Conservation (phyloP, 2,888 invertebrate species). For the Teleiodes luculella region DNA sequence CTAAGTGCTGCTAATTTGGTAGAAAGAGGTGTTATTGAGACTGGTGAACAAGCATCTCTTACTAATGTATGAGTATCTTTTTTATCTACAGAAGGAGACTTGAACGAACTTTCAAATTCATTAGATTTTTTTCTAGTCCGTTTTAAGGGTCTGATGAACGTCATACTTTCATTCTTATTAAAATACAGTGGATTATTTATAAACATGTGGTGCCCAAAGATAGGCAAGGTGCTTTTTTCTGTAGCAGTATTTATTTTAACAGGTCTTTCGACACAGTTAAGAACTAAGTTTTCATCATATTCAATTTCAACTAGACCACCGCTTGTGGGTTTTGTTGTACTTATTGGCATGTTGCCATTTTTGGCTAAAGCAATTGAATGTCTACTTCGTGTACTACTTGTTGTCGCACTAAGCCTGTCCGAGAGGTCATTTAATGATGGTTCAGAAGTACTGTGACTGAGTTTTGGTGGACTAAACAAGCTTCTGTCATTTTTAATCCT, state of each 20-base stretch:
- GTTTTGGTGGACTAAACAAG: constrained; percentile 40
- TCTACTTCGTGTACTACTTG: constrained; percentile 39
- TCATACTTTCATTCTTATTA: constrained; percentile 55
- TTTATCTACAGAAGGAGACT: constrained; percentile 68
- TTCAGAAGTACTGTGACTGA: constrained; percentile 65
- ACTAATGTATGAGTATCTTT: constrained; percentile 60
- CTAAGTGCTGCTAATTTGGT: constrained; percentile 77
- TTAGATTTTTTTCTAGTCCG: constrained; percentile 68
- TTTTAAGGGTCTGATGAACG: constrained; percentile 62
- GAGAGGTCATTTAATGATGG: constrained; percentile 63
- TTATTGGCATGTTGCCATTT: constrained; percentile 39
- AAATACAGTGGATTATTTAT: constrained; percentile 74
- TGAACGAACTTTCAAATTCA: constrained; percentile 69
- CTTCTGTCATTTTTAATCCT: constrained; percentile 53
- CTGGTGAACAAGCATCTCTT: constrained; percentile 68
- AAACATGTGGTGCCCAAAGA: constrained; percentile 70
- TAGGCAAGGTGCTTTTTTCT: constrained; percentile 69
- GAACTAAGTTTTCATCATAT: constrained; percentile 69
- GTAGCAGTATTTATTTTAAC: constrained; percentile 37
- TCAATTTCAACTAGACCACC: constrained; percentile 79
- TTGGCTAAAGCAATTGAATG: constrained; percentile 47
- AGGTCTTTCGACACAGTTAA: constrained; percentile 65
- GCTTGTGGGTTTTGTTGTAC: constrained; percentile 64
- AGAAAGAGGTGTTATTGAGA: constrained; percentile 80
- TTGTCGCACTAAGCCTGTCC: constrained; percentile 53